Percentiles rank a stretch among this genome's conserved stretches.
phyloP scores from a whole-genome alignment of 2,797 vertebrate genomes.

The Oreonectes daqikongensis region DNA sequence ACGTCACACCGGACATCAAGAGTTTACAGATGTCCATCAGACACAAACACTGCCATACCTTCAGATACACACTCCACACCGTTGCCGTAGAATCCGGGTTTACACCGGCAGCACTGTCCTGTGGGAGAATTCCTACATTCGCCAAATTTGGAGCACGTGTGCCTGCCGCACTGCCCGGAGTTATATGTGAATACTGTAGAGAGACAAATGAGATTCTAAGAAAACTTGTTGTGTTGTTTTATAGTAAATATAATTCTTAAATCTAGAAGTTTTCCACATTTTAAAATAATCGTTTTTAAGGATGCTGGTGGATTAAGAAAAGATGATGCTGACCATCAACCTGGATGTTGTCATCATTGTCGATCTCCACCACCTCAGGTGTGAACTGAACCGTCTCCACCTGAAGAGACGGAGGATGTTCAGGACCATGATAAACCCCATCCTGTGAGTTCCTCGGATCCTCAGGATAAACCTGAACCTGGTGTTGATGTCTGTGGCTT shows the following conservation, averaged over 20 bases:
- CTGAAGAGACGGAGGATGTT: constrained; percentile 5
- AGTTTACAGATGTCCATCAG: neutral
- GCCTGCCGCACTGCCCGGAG: constrained; percentile 60
- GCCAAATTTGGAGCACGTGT: constrained; percentile 88
- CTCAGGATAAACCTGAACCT: neutral
- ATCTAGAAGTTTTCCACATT: no score
- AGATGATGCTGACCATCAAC: constrained; percentile 18
- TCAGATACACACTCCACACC: constrained; percentile 92
- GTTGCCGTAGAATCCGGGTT: constrained; percentile 90
- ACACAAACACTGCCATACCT: constrained; percentile 70
- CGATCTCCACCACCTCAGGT: constrained; percentile 3
- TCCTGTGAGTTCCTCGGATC: neutral
- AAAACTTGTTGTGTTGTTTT: no score
- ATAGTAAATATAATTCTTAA: neutral
- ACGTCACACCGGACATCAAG: neutral
- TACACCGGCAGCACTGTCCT: constrained; percentile 91
- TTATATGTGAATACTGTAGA: constrained; percentile 14
- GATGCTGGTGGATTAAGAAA: neutral
- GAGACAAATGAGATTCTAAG: neutral
- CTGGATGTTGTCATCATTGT: constrained; percentile 9
- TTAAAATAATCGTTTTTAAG: no score
- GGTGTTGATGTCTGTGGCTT: neutral
- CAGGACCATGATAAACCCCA: constrained; percentile 17
- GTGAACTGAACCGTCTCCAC: constrained; percentile 18
- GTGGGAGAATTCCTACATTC: constrained; percentile 84